phyloP scores from a whole-genome alignment of 2,113 vertebrate species.

The Rafetus swinhoei region DNA sequence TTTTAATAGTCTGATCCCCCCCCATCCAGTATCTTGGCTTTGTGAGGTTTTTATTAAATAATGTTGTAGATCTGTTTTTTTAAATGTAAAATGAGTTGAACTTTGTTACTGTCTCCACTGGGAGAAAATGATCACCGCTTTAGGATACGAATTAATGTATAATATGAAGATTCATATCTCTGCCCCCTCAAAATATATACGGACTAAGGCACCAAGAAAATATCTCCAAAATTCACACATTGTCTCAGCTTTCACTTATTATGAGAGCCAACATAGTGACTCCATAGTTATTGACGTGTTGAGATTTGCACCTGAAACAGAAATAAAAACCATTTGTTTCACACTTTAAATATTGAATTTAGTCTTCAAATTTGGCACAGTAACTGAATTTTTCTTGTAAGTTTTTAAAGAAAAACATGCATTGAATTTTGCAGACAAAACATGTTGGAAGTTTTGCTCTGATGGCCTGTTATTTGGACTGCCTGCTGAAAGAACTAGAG shows the following conservation, averaged over 20 bases:
- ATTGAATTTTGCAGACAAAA: not conserved
- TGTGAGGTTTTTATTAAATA: conserved; percentile 1
- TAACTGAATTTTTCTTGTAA: not conserved
- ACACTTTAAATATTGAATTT: not conserved
- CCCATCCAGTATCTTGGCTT: not conserved
- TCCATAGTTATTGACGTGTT: not conserved
- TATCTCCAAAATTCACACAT: not conserved
- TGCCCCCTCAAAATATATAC: not conserved
- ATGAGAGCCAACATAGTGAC: not conserved
- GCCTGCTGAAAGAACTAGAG: not conserved
- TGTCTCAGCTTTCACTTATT: not conserved
- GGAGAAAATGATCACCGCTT: not conserved
- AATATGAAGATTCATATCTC: not conserved
- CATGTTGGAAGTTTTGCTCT: not conserved
- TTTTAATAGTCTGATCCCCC: conserved; percentile 32
- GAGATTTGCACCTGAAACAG: not conserved
- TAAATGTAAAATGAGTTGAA: not conserved
- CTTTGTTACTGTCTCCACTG: not conserved
- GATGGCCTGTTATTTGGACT: not conserved
- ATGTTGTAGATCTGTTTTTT: not conserved
- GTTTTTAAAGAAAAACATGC: not conserved
- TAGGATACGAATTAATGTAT: not conserved
- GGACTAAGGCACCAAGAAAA: not conserved
- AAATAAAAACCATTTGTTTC: not conserved
- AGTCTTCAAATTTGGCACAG: not conserved